These are phyloP conservation scores for Atherix ibis DNA, from an alignment of 2,888 invertebrate species.

Conservation along the genomic window DNA sequence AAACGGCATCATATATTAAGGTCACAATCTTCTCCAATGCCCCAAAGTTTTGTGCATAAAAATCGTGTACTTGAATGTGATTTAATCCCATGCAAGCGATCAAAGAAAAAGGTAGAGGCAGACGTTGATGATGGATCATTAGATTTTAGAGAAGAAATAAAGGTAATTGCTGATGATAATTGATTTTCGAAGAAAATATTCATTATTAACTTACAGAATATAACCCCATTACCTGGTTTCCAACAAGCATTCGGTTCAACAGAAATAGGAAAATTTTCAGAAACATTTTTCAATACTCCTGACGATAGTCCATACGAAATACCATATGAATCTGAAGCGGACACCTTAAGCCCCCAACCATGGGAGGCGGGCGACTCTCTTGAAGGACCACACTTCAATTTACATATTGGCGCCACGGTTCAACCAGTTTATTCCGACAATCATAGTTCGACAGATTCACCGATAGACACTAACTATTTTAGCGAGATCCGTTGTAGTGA, in stretches of 20 bases:
- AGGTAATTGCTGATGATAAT: conserved; percentile 14
- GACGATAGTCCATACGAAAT: conserved; percentile 21
- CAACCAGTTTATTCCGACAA: conserved; percentile 16
- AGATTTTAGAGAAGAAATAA: conserved; percentile 22
- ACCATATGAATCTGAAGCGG: conserved; percentile 16
- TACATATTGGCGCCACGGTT: conserved; percentile 16
- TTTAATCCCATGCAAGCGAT: conserved; percentile 26
- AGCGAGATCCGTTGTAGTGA: conserved; percentile 18
- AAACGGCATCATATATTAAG: conserved; percentile 3
- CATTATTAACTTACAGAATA: conserved; percentile 16
- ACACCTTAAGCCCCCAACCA: conserved; percentile 16
- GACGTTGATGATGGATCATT: conserved; percentile 7
- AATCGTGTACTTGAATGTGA: conserved; percentile 27
- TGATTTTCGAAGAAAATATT: not conserved
- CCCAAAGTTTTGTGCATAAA: conserved; percentile 10
- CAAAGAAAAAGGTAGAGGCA: conserved; percentile 17
- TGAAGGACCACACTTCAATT: conserved; percentile 17
- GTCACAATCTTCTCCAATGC: conserved; percentile 2
- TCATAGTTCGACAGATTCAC: conserved; percentile 11
- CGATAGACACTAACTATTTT: conserved; percentile 14
- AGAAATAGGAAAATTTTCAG: conserved; percentile 70
- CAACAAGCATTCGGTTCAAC: conserved; percentile 77
- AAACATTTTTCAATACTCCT: conserved; percentile 38
- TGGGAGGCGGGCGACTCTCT: conserved; percentile 18
- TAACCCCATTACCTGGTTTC: conserved; percentile 55